Conservation (phyloP, 2,797 vertebrate genomes). For the Dendrocincla tyrannina region DNA sequence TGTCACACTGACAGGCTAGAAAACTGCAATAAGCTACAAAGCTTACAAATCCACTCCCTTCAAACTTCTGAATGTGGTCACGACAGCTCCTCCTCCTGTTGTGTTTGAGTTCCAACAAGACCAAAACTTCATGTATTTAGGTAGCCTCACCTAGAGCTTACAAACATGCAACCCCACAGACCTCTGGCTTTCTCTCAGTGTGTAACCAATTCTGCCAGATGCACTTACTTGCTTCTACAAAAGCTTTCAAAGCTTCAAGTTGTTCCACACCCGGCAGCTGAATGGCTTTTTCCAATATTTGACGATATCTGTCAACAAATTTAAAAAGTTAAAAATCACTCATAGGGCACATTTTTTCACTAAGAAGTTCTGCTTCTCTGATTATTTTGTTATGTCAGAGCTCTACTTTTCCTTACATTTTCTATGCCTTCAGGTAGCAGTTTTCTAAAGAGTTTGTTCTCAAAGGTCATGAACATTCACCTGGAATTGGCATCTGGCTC, state of each 20-base stretch:
- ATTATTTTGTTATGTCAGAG: background rate
- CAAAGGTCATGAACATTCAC: background rate
- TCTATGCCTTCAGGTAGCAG: background rate
- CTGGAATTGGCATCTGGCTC: background rate
- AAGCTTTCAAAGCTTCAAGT: constrained; percentile 95
- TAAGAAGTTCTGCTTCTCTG: background rate
- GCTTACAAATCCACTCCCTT: background rate
- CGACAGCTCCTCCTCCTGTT: background rate
- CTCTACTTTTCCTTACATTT: background rate
- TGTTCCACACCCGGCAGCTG: constrained; percentile 90
- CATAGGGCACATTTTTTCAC: background rate
- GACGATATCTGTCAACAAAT: constrained; percentile 85
- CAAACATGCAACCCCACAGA: background rate
- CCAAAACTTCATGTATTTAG: background rate
- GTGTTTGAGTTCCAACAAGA: background rate
- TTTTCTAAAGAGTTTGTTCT: background rate
- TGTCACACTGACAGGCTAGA: background rate
- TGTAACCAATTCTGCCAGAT: background rate
- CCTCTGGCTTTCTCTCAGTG: background rate
- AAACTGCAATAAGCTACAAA: background rate
- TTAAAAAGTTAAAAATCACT: background rate
- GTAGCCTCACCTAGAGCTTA: rapidly evolving
- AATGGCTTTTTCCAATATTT: constrained; percentile 95
- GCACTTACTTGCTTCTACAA: constrained; percentile 98
- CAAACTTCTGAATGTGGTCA: background rate